Evolutionary conservation across 2,888 invertebrate species (phyloP).

Genomic region (Ischnus inquisitorius): DNA sequence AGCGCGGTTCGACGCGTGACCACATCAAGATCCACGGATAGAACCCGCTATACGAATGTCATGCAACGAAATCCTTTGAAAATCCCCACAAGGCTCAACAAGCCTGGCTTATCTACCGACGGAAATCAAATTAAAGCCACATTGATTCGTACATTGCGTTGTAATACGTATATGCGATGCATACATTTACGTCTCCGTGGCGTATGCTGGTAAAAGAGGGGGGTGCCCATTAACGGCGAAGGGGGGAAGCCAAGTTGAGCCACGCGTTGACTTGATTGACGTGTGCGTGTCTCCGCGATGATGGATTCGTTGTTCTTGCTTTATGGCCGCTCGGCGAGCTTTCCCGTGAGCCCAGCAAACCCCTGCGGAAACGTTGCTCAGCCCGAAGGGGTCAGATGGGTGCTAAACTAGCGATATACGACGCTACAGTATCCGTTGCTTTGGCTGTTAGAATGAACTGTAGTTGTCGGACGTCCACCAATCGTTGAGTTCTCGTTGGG

Average conservation of each 20-base stretch:
- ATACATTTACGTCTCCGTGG: slow-evolving; percentile 23
- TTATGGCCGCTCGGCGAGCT: slow-evolving; percentile 56
- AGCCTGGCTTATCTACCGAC: slow-evolving; percentile 71
- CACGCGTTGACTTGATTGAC: slow-evolving; percentile 74
- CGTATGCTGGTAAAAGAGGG: not conserved
- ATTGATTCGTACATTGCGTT: slow-evolving; percentile 58
- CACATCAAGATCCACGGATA: slow-evolving; percentile 24
- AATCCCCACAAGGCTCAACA: slow-evolving; percentile 37
- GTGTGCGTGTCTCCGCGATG: slow-evolving; percentile 77
- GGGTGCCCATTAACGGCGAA: slow-evolving; percentile 10
- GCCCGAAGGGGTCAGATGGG: slow-evolving; percentile 50
- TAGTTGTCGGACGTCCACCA: not conserved
- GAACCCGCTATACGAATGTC: not conserved
- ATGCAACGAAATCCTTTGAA: slow-evolving; percentile 34
- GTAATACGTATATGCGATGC: slow-evolving; percentile 33
- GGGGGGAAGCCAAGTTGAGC: slow-evolving; percentile 37
- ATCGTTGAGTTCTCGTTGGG: not conserved
- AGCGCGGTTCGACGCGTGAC: not conserved
- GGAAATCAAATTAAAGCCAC: slow-evolving; percentile 77
- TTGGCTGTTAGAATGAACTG: not conserved
- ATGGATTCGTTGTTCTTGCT: slow-evolving; percentile 75
- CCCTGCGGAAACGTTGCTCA: slow-evolving; percentile 51
- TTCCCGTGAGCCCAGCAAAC: slow-evolving; percentile 49
- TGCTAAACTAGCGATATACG: slow-evolving; percentile 26
- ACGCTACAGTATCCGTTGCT: not conserved